A percentile compares a stretch with the other conserved stretches of the same genome.
Evolutionary conservation across 1,140 invertebrate species (phyloP).

Genomic region (Pseudachorutes palmiensis): DNA sequence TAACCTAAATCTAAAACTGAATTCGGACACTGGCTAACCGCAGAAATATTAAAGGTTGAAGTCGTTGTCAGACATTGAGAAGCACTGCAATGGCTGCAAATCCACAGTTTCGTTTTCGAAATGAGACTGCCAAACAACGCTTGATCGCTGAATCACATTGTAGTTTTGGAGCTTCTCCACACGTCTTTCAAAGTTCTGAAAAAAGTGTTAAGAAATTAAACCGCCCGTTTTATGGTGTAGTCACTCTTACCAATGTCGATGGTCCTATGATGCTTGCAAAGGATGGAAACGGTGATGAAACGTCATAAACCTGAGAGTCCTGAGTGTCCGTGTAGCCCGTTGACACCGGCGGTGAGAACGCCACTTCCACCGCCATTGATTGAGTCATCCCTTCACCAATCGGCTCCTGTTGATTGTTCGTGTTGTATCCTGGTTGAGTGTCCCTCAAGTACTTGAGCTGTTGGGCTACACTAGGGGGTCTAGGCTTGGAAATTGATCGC

Average conservation of each 20-base stretch:
- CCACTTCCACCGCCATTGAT: no score
- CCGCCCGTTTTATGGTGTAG: neutral
- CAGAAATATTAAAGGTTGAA: neutral
- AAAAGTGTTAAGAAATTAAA: neutral
- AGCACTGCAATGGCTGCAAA: neutral
- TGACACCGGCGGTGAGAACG: no score
- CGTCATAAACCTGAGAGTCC: no score
- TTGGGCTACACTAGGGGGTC: neutral
- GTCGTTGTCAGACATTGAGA: neutral
- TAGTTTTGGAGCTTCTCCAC: neutral
- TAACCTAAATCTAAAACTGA: no score
- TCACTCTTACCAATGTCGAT: neutral
- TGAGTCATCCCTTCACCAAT: no score
- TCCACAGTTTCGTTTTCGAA: neutral
- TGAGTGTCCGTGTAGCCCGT: no score
- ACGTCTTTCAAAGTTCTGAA: neutral
- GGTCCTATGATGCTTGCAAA: neutral
- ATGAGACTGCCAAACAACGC: neutral
- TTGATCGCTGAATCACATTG: constrained; percentile 1
- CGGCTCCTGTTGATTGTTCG: no score
- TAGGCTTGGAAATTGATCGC: neutral
- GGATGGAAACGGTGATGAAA: neutral
- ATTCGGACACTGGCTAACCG: no score
- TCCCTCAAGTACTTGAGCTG: neutral
- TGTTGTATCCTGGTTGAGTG: no score